Evolutionary conservation across 2,113 vertebrate genomes (phyloP).

Genomic region (Otus sunia): DNA sequence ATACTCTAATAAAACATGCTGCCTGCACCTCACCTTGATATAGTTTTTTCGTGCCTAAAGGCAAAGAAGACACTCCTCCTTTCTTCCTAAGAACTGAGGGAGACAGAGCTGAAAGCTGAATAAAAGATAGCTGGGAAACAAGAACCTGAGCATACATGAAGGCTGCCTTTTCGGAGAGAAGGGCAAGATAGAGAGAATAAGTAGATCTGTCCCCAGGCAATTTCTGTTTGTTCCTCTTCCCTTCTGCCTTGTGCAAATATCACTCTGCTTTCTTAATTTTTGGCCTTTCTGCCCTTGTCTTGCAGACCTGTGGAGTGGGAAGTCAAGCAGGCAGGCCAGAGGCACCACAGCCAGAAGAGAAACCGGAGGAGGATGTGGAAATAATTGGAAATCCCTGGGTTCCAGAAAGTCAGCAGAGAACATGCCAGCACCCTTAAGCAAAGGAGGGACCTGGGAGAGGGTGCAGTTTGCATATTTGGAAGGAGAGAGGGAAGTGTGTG

Average conservation of each 20-base stretch:
- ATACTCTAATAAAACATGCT: neutral
- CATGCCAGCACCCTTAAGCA: constrained; percentile 62
- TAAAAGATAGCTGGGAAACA: neutral
- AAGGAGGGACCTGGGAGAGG: constrained; percentile 59
- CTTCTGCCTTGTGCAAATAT: neutral
- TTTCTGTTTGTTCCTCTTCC: constrained; percentile 5
- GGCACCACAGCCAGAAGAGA: constrained; percentile 38
- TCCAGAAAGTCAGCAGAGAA: constrained; percentile 58
- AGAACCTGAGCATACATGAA: constrained; percentile 2
- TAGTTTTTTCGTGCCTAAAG: neutral
- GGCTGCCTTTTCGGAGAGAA: neutral
- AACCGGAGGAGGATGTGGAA: constrained; percentile 61
- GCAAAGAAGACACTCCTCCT: neutral
- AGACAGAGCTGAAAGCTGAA: neutral
- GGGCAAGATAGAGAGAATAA: neutral
- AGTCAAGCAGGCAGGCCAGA: constrained; percentile 26
- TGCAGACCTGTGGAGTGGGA: constrained; percentile 26
- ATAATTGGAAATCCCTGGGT: constrained; percentile 61
- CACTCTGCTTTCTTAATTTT: neutral
- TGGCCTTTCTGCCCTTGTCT: neutral
- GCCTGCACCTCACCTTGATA: neutral
- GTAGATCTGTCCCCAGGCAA: neutral
- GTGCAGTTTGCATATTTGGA: constrained; percentile 55
- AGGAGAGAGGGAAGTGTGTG: constrained; percentile 3
- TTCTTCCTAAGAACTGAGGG: neutral